Evolutionary conservation across 1,140 invertebrate species (phyloP), one percentile per base, ranked within the genome.

Genomic region (Drosophila paulistorum): DNA sequence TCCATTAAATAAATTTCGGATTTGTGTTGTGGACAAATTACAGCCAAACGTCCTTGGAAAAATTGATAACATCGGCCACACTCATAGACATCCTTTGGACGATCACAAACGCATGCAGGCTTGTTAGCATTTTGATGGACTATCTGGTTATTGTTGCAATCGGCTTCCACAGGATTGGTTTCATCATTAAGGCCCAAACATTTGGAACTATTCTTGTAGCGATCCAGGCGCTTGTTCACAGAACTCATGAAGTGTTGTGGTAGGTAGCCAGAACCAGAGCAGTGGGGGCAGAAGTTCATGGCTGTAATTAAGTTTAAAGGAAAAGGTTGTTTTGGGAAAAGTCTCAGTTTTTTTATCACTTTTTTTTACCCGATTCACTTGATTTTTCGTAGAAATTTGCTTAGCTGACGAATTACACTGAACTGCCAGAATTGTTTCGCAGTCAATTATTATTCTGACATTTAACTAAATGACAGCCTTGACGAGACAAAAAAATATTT

Each of bases 1-100:
- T 87, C 83, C 83, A 87, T 87, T 0, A 87, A 23, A 41, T 59
- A 87, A 5, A 23, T 7, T 1, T 60, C 70, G 7, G 13, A 26
- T 1, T 73, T 70, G 68, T 87, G 83, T 37, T 64, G 35, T 9
- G 59, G 26, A 23, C 83, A 89, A 2, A 3, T 41, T 41, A 70
- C 11, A 0, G 57, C 7, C 0, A 87, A 11, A 4, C 83, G 74
- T 6, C 84, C 84, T 4, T 30, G 35, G 13, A 89, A 63, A 23
- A 67, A 89, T 4, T 80, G 77, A 42, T 78, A 65, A 10, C 83
- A 87, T 1, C 13, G 37, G 3, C 33, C 42, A 23, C 83, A 87
- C 7, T 89, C 77, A 17, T 57, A 72, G 0, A 59, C 48, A 3
- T 42, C 37, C 1, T 7, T 11, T 1, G 48, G 11, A 0, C 84